Percentiles rank a stretch among this genome's conserved stretches.
phyloP scores from a whole-genome alignment of 2,797 vertebrate species.

The Myotis planiceps region DNA sequence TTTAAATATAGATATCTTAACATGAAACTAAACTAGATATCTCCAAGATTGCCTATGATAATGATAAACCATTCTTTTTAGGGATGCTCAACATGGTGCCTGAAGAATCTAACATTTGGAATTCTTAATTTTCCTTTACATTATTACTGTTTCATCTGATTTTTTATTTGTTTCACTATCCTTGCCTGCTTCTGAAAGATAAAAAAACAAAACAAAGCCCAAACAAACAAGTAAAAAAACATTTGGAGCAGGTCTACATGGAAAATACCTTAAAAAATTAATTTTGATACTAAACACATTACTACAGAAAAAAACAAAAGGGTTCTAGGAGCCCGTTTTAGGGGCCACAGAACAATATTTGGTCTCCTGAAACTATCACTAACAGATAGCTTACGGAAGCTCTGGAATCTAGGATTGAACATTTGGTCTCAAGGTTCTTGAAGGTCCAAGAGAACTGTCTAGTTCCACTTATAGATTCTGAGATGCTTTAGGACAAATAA shows the following conservation, averaged over 20 bases:
- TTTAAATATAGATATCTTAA: not conserved
- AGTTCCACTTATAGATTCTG: not conserved
- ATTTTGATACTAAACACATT: constrained; percentile 1
- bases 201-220: not conserved
- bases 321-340: not conserved
- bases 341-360: not conserved
- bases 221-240: not conserved
- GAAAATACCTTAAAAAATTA: constrained; percentile 37
- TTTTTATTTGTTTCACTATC: constrained; percentile 28
- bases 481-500: constrained; percentile 52
- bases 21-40: not conserved
- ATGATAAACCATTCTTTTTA: constrained; percentile 6
- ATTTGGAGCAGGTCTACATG: not conserved
- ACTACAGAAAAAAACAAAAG: not conserved
- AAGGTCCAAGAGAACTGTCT: not conserved
- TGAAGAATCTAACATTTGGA: not conserved
- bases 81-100: not conserved
- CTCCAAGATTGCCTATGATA: not conserved
- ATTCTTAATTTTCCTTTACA: not conserved
- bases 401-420: not conserved
- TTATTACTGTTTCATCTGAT: not conserved
- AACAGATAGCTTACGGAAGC: not conserved
- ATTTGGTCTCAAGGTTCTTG: not conserved
- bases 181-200: not conserved
- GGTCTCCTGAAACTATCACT: not conserved